Conservation (phyloP, 2,113 vertebrate species). For the Oncorhynchus tshawytscha region DNA sequence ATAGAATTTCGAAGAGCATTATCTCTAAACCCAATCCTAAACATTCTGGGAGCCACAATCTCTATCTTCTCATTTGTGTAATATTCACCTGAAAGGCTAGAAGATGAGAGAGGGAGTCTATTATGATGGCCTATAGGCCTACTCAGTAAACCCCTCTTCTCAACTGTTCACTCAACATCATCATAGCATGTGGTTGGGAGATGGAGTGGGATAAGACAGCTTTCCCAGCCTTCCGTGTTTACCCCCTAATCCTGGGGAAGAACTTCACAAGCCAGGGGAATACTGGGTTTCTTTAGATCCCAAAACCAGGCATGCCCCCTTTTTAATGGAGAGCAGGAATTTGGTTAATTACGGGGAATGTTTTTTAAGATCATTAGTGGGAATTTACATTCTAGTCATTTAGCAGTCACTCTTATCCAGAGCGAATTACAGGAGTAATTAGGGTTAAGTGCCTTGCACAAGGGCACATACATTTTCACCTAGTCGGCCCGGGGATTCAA, state of each 20-base stretch:
- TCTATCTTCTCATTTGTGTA: no score
- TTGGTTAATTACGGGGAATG: not conserved
- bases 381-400: no score
- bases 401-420: no score
- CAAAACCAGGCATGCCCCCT: not conserved
- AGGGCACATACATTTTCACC: no score
- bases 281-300: not conserved
- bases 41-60: no score
- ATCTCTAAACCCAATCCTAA: no score
- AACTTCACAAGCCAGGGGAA: not conserved
- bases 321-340: not conserved
- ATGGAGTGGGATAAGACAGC: not conserved
- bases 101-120: not conserved
- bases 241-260: not conserved
- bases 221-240: not conserved
- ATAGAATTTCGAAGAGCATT: no score
- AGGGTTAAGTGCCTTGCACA: no score
- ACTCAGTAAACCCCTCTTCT: not conserved
- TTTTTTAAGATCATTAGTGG: not conserved
- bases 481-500: no score
- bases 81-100: no score
- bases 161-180: not conserved
- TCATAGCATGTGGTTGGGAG: not conserved
- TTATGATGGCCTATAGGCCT: not conserved
- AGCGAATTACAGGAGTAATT: no score